Evolutionary conservation across 2,113 vertebrate species (phyloP).

Genomic region (Paradisaea rubra): DNA sequence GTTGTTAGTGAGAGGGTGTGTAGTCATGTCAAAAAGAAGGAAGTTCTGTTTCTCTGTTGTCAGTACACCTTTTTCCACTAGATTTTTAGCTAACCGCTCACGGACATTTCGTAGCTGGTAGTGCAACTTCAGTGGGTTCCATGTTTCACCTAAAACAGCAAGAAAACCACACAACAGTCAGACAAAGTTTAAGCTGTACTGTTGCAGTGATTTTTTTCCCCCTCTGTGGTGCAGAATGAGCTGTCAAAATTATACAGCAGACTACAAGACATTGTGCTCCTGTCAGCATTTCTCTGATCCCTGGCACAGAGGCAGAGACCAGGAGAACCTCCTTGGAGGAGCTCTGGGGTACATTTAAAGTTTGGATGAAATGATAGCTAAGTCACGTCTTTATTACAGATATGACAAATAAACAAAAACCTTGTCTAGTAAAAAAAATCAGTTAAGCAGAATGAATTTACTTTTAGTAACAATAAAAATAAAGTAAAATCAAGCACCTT

Average conservation of each 20-base stretch:
- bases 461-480: background rate
- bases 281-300: background rate
- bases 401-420: background rate
- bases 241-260: background rate
- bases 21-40: slow-evolving; percentile 96
- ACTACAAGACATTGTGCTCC: background rate
- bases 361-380: background rate
- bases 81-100: slow-evolving; percentile 91
- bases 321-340: background rate
- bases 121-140: slow-evolving; percentile 96
- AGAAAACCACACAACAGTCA: background rate
- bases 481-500: background rate
- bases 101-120: slow-evolving; percentile 93
- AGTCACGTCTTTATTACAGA: background rate
- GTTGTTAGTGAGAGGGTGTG: slow-evolving; percentile 93
- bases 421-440: background rate
- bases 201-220: background rate
- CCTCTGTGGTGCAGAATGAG: background rate
- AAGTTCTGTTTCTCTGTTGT: slow-evolving; percentile 99
- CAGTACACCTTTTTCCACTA: slow-evolving; percentile 94
- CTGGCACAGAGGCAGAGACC: background rate
- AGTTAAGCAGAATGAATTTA: background rate
- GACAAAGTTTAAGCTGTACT: background rate
- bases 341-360: background rate
- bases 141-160: slow-evolving; percentile 83